phyloP scores from a whole-genome alignment of 2,797 vertebrate species.

The Chelidonichthys spinosus region DNA sequence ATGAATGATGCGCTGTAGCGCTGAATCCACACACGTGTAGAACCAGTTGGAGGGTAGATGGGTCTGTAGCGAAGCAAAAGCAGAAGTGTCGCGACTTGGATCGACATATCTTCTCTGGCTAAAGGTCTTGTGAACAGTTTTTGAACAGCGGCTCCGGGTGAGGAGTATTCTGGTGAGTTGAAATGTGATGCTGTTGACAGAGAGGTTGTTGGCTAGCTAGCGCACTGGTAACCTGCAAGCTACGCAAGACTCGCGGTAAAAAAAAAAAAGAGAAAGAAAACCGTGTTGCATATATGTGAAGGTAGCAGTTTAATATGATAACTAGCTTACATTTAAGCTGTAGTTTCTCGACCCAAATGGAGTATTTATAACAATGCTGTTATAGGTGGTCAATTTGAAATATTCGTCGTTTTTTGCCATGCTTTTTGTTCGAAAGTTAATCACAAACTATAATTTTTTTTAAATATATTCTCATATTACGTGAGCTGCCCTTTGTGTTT shows the following conservation, averaged over 20 bases:
- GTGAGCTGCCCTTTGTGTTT: neutral
- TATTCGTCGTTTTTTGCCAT: accelerated
- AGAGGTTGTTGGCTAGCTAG: constrained; percentile 37
- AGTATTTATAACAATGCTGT: neutral
- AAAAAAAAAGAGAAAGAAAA: neutral
- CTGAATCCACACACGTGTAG: constrained; percentile 50
- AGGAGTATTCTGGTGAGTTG: constrained; percentile 63
- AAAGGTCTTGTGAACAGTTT: neutral
- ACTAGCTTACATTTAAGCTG: accelerated
- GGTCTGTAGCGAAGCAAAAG: neutral
- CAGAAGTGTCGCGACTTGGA: neutral
- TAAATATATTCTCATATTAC: constrained; percentile 24
- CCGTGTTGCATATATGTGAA: neutral
- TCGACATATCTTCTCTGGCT: neutral
- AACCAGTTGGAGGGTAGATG: neutral
- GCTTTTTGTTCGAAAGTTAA: accelerated
- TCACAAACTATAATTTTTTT: constrained; percentile 2
- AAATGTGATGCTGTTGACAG: constrained; percentile 36
- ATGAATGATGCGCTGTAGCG: constrained; percentile 27
- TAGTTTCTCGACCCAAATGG: accelerated
- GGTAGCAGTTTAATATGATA: accelerated
- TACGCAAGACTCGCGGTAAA: neutral
- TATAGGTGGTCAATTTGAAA: accelerated
- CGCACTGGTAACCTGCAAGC: neutral
- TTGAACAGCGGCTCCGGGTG: constrained; percentile 8